Conservation (phyloP, 1,140 invertebrate genomes). For the Apis mellifera region Amel_HAv3.1 CM009931.2:6285001-6285500, state of each 20-base stretch:
- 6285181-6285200: conserved; percentile 49
- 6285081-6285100: not conserved
- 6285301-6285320: not conserved
- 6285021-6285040: too few relatives aligned
- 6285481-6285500: not conserved
- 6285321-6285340: not conserved
- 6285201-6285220: not conserved
- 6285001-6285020: not conserved
- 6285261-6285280: conserved; percentile 32
- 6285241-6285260: not conserved
- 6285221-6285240: not conserved
- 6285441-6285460: not conserved
- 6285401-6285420: not conserved
- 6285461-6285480: not conserved
- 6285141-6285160: not conserved
- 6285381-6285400: not conserved
- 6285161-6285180: not conserved
- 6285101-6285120: not conserved
- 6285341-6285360: conserved; percentile 2
- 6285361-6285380: conserved; percentile 42
- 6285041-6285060: not conserved
- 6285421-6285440: not conserved
- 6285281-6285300: not conserved
- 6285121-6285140: not conserved
- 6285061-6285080: not conserved